Conservation (phyloP, 53 echinoderm and acorn worm genomes). For the Zoroaster sp. region DNA sequence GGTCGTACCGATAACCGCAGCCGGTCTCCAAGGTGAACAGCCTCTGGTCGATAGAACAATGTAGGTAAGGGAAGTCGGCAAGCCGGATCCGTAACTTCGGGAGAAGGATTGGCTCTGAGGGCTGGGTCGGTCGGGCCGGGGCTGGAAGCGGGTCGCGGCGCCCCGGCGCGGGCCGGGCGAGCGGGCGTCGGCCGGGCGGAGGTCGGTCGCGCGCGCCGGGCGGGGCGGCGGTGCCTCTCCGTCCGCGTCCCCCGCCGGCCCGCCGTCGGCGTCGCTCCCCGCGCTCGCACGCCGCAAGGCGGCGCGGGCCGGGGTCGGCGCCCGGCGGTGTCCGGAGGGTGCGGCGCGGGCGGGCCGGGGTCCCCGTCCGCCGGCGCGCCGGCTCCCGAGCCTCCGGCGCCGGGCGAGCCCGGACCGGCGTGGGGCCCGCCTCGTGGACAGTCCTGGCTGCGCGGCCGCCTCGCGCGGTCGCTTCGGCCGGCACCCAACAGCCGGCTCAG, state of each 20-base stretch:
- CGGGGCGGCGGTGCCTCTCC: constrained; percentile 64
- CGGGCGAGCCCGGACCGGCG: too few relatives aligned
- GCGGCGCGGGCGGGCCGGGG: not conserved
- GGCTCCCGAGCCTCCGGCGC: not conserved
- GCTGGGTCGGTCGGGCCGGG: constrained; percentile 70
- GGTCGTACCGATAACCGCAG: constrained; percentile 84
- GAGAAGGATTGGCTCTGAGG: constrained; percentile 86
- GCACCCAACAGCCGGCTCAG: too few relatives aligned
- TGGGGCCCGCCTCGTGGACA: too few relatives aligned
- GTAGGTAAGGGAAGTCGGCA: constrained; percentile 90
- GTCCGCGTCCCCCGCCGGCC: constrained; percentile 63
- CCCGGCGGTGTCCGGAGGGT: too few relatives aligned
- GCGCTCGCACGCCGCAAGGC: not conserved
- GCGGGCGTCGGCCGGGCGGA: not conserved
- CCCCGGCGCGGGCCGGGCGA: constrained; percentile 66
- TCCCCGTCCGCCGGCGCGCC: not conserved
- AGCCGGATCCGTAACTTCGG: constrained; percentile 86
- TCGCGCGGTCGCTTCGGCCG: too few relatives aligned
- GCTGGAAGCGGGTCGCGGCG: constrained; percentile 71
- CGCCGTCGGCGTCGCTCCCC: constrained; percentile 16
- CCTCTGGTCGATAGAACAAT: constrained; percentile 90
- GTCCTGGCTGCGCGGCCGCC: too few relatives aligned
- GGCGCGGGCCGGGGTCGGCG: not conserved
- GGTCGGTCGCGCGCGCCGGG: constrained; percentile 13
- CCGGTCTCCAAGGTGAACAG: too few relatives aligned